These are phyloP conservation scores for Sinopyrophorus schimmeli DNA, from an alignment of 2,888 invertebrate genomes.

Conservation along the genomic window DNA sequence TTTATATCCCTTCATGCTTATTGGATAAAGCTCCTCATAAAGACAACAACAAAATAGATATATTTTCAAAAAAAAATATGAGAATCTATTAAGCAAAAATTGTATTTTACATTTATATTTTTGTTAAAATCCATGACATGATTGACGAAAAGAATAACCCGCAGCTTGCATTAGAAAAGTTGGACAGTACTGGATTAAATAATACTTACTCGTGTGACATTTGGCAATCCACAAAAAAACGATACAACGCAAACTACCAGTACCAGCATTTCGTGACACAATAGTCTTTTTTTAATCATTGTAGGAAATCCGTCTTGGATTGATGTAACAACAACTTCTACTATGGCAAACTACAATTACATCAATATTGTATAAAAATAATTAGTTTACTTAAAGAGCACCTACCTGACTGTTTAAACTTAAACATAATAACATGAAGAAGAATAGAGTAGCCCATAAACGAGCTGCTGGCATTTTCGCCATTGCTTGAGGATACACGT, in stretches of 20 bases:
- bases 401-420: conserved; percentile 85
- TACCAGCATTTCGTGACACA: conserved; percentile 86
- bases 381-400: conserved; percentile 18
- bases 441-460: conserved; percentile 86
- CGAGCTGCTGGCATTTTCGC: conserved; percentile 91
- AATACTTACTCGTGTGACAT: conserved; percentile 73
- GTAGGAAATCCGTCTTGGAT: conserved; percentile 91
- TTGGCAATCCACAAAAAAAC: conserved; percentile 82
- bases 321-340: conserved; percentile 92
- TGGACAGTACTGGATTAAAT: neutral
- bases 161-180: no score
- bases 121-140: no score
- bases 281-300: conserved; percentile 79
- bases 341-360: conserved; percentile 79
- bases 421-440: conserved; percentile 87
- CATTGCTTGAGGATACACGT: conserved; percentile 91
- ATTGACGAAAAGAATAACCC: no score
- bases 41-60: no score
- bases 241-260: conserved; percentile 82
- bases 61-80: no score
- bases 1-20: no score
- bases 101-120: no score
- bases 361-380: neutral
- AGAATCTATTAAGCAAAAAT: neutral
- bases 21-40: no score